Conservation (phyloP, 2,888 invertebrate species). For the Mythimna albipuncta region DNA sequence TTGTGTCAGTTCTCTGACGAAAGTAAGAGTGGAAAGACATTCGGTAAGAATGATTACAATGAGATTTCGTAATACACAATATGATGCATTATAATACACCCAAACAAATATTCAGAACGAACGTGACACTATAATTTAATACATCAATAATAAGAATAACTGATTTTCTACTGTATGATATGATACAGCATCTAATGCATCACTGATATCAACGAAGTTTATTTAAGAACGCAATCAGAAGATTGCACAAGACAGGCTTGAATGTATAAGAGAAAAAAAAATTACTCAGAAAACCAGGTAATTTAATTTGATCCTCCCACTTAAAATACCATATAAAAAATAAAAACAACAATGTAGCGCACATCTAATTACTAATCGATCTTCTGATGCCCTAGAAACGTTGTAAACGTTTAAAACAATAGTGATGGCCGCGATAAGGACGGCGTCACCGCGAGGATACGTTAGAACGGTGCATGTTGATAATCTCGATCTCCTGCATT, state of each 20-base stretch:
- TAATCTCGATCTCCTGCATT: conserved; percentile 87
- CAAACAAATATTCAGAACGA: conserved; percentile 74
- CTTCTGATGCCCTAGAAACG: conserved; percentile 78
- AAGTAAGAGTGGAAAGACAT: conserved; percentile 80
- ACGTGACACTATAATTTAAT: conserved; percentile 80
- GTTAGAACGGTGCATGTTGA: conserved; percentile 86
- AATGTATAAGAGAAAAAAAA: neutral
- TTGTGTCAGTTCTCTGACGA: conserved; percentile 77
- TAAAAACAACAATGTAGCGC: conserved; percentile 60
- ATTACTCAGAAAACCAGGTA: conserved; percentile 10
- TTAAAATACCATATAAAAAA: conserved; percentile 32
- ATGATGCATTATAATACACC: conserved; percentile 74
- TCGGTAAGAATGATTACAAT: conserved; percentile 79
- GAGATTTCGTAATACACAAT: conserved; percentile 73
- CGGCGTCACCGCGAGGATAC: conserved; percentile 74
- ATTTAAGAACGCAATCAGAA: conserved; percentile 24
- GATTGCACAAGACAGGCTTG: neutral
- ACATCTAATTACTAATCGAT: conserved; percentile 79
- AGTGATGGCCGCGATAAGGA: conserved; percentile 83
- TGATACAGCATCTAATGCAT: conserved; percentile 44
- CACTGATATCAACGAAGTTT: conserved; percentile 43
- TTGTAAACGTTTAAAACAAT: conserved; percentile 83
- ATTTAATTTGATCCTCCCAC: conserved; percentile 6
- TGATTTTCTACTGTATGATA: conserved; percentile 51
- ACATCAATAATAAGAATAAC: conserved; percentile 68